Evolutionary conservation across 2,888 invertebrate species (phyloP).

Genomic region (Mactromeris polynyma): DNA sequence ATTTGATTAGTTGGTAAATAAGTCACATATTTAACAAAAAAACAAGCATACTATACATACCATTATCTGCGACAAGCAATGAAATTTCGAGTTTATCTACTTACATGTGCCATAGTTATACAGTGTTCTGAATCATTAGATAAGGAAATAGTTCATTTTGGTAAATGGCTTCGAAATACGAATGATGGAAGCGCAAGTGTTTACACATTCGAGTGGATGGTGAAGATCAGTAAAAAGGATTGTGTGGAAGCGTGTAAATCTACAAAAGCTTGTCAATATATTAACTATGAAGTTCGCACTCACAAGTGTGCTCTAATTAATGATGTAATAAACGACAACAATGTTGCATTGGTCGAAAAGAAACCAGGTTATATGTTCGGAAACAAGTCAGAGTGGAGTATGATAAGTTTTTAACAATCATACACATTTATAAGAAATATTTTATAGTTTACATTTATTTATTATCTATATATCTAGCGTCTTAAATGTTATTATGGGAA

Average conservation of each 20-base stretch:
- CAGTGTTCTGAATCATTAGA: neutral
- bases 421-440: neutral
- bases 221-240: neutral
- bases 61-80: too few relatives aligned
- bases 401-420: neutral
- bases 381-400: neutral
- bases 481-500: neutral
- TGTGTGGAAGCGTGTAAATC: slow-evolving; percentile 3
- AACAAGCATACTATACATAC: too few relatives aligned
- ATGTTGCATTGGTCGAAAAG: neutral
- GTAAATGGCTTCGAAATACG: neutral
- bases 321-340: neutral
- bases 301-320: neutral
- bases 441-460: neutral
- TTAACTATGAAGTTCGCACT: neutral
- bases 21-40: too few relatives aligned
- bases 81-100: too few relatives aligned
- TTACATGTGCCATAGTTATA: too few relatives aligned
- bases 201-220: slow-evolving; percentile 3
- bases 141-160: neutral
- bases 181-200: neutral
- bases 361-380: neutral
- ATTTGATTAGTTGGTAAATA: too few relatives aligned
- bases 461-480: too few relatives aligned
- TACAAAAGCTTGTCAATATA: neutral